These are phyloP conservation scores for Hipposideros larvatus DNA, from an alignment of 2,797 vertebrate species.

Conservation along the genomic window DNA sequence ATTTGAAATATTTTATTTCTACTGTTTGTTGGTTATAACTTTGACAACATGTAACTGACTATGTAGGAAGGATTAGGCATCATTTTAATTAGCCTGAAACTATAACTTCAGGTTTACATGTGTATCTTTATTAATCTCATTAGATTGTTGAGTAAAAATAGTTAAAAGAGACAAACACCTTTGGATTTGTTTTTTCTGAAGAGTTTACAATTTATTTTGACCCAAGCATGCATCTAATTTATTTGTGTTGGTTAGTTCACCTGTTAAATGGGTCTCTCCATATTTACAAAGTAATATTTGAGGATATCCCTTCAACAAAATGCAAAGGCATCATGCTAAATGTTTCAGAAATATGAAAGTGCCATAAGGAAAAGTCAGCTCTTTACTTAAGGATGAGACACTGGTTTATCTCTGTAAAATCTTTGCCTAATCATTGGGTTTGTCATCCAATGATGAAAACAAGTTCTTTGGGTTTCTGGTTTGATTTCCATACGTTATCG, in stretches of 20 bases:
- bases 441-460: background rate
- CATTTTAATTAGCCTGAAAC: slow-evolving; percentile 52
- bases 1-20: slow-evolving; percentile 67
- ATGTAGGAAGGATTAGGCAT: slow-evolving; percentile 23
- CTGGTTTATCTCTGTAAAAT: background rate
- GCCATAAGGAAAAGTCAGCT: background rate
- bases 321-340: background rate
- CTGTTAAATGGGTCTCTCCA: background rate
- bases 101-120: background rate
- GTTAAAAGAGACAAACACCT: background rate
- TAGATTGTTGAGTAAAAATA: background rate
- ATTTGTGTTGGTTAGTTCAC: background rate
- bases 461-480: background rate
- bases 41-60: slow-evolving; percentile 41
- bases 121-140: background rate
- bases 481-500: background rate
- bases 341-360: background rate
- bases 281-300: background rate
- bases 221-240: background rate
- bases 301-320: background rate
- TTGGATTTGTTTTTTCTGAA: background rate
- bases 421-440: slow-evolving; percentile 19
- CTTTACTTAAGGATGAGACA: background rate
- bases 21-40: slow-evolving; percentile 46
- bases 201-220: background rate